phyloP scores from a whole-genome alignment of 2,113 vertebrate genomes.

The Albula goreensis region DNA sequence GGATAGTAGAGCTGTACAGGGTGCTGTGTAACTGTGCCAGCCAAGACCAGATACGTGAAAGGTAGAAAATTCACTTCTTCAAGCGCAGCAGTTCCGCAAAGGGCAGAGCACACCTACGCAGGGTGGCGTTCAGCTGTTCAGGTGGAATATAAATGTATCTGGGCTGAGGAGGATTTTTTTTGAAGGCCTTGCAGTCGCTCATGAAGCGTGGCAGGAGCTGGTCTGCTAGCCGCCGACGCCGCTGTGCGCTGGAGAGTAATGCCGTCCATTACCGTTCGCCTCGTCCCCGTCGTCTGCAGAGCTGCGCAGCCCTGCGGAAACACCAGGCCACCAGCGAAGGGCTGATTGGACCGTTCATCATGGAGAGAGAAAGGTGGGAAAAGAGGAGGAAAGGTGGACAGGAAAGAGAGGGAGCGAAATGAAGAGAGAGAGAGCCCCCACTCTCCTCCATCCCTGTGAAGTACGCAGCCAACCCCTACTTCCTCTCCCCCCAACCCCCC shows the following conservation, averaged over 20 bases:
- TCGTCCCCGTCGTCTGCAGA: slow-evolving; percentile 22
- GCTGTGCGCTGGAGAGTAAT: slow-evolving; percentile 31
- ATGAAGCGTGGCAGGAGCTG: slow-evolving; percentile 33
- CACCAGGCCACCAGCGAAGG: slow-evolving; percentile 18
- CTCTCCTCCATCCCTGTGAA: background rate
- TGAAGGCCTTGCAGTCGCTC: slow-evolving; percentile 15
- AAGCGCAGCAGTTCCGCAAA: background rate
- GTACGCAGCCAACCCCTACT: background rate
- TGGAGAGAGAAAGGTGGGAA: background rate
- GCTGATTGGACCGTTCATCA: slow-evolving; percentile 33
- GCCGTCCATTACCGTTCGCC: slow-evolving; percentile 16
- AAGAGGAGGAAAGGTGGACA: background rate
- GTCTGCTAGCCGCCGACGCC: background rate
- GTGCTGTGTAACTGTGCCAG: background rate
- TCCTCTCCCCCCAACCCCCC: no score
- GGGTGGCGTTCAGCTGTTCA: background rate
- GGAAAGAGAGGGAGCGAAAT: background rate
- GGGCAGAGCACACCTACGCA: background rate
- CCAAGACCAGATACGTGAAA: background rate
- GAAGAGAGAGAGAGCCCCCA: slow-evolving; percentile 17
- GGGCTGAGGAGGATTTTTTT: background rate
- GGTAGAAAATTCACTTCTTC: background rate
- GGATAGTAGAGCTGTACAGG: background rate
- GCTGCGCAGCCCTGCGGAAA: slow-evolving; percentile 12
- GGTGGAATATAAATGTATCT: background rate